Evolutionary conservation across 2,797 vertebrate genomes (phyloP), one percentile per base, ranked within the genome.

Genomic region (Enteromius anoplus): DNA sequence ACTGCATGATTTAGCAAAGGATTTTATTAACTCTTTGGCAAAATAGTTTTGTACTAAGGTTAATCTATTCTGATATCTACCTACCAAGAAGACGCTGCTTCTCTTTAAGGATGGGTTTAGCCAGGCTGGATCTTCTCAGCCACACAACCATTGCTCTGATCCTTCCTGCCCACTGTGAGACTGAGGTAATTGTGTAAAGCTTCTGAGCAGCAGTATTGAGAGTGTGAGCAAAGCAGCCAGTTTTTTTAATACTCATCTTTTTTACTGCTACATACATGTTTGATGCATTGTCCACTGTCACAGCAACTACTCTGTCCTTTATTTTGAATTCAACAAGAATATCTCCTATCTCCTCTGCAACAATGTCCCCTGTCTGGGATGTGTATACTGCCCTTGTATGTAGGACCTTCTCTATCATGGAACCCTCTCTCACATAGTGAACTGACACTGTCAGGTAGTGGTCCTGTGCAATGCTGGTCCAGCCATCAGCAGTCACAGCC

Each of bases 341-440:
- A 72, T 80, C 64, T 34, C 47, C 47, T 70, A 70, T 81, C 14
- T 75, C 55, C 37, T 82, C 80, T 64, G 58, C 70, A n/a, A 51
- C 69, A 82, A 65, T 34, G 15, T 73, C 40, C 70, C 65, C 68
- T 71, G 37, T 72, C 79, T 81, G 66, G 45, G 68, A 58, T 81
- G n/a, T 73, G 66, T 82, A 81, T 70, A 81, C 66, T 19, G 78
- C 78, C 66, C 51, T 81, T 70, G 78, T 62, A 58, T 83, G 29
- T 5, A 83, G 64, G 73, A 78, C 73, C 26, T 75, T 66, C 29
- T 66, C 53, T 40, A 53, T 34, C 4, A 23, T 64, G 53, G 49
- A 29, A 4, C 45, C 45, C 11, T 85, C 5, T 68, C 66, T 78
- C 47, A 73, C 40, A 26, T 51, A 84, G 10, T 81, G 78, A 26